These are phyloP conservation scores for Eueremaeus valkanovi DNA, from an alignment of 2,888 invertebrate species.

Conservation along the genomic window DNA sequence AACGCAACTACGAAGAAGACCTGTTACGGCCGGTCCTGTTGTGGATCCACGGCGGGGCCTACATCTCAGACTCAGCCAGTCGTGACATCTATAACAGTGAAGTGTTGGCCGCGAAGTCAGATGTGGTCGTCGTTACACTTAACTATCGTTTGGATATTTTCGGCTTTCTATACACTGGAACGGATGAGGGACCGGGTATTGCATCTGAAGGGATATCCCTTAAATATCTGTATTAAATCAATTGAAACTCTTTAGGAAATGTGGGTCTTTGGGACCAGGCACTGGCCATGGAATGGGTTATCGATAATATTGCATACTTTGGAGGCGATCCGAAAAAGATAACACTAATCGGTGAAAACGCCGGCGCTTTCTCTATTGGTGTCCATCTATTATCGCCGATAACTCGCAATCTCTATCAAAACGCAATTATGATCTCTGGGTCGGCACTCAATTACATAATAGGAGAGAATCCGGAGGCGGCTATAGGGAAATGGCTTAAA, in stretches of 20 bases:
- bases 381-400: constrained; percentile 36
- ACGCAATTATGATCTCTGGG: constrained; percentile 41
- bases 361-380: constrained; percentile 39
- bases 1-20: neutral
- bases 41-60: constrained; percentile 43
- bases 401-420: constrained; percentile 19
- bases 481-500: constrained; percentile 36
- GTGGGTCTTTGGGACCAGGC: constrained; percentile 40
- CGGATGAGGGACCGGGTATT: constrained; percentile 23
- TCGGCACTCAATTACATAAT: constrained; percentile 33
- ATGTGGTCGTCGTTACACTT: constrained; percentile 38
- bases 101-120: constrained; percentile 30
- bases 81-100: neutral
- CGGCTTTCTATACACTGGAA: constrained; percentile 38
- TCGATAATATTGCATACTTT: constrained; percentile 43
- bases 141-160: constrained; percentile 40
- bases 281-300: constrained; percentile 40
- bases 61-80: constrained; percentile 32
- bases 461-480: constrained; percentile 27
- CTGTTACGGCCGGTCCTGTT: constrained; percentile 38
- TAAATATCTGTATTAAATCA: neutral
- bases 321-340: constrained; percentile 45
- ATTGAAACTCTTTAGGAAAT: constrained; percentile 21
- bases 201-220: neutral
- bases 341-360: constrained; percentile 45